These are phyloP conservation scores for Agriopis marginaria DNA, from an alignment of 2,888 invertebrate genomes.

Conservation along the genomic window DNA sequence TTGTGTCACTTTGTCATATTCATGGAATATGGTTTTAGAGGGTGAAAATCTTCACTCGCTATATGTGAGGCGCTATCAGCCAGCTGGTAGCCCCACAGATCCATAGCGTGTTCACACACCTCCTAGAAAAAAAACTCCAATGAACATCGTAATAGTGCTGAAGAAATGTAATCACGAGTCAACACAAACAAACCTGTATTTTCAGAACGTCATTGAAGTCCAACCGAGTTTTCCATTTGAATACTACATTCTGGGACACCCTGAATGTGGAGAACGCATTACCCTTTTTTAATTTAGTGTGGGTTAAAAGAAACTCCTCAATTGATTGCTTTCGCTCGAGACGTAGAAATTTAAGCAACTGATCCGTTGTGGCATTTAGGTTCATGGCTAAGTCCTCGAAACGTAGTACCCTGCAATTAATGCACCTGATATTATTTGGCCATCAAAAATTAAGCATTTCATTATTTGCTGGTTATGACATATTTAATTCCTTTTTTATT, in stretches of 20 bases:
- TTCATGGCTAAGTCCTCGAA: constrained; percentile 94
- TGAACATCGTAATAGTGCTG: too few relatives aligned
- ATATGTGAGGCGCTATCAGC: too few relatives aligned
- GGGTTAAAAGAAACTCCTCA: constrained; percentile 87
- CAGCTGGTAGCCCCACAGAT: too few relatives aligned
- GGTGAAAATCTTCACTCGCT: too few relatives aligned
- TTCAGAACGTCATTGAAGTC: neutral
- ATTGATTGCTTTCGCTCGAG: constrained; percentile 89
- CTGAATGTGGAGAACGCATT: neutral
- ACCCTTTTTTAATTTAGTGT: neutral
- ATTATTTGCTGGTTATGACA: too few relatives aligned
- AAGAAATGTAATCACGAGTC: too few relatives aligned
- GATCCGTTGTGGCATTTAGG: constrained; percentile 89
- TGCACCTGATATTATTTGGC: neutral
- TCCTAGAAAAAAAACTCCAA: too few relatives aligned
- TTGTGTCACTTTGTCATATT: too few relatives aligned
- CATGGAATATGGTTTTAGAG: too few relatives aligned
- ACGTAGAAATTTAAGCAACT: constrained; percentile 91
- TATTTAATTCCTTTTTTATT: too few relatives aligned
- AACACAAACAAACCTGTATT: neutral
- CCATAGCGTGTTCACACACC: too few relatives aligned
- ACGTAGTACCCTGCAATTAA: constrained; percentile 89
- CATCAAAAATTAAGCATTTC: neutral
- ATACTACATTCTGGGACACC: neutral
- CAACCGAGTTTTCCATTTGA: neutral